Percentiles rank a stretch among this genome's conserved stretches.
These are phyloP conservation scores for Tetanocera ferruginea DNA, from an alignment of 2,888 invertebrate genomes.

Conservation along the genomic window DNA sequence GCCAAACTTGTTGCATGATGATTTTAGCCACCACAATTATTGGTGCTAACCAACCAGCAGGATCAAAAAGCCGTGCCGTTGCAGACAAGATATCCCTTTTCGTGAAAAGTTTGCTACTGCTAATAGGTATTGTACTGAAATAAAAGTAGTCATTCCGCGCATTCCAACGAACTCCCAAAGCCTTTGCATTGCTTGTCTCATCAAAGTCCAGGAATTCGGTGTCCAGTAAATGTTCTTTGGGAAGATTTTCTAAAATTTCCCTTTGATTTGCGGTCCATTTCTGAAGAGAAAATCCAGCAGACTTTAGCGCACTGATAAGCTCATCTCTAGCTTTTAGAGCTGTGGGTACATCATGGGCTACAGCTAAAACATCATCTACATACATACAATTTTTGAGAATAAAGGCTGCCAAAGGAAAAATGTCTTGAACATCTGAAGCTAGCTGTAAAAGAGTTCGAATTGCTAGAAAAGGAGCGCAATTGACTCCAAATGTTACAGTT, in stretches of 20 bases:
- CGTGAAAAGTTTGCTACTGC: neutral
- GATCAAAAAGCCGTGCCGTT: neutral
- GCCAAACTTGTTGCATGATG: too few species aligned
- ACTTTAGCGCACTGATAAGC: neutral
- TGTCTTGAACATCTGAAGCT: neutral
- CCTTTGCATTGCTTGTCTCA: neutral
- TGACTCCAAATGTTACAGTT: too few species aligned
- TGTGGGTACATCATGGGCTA: neutral
- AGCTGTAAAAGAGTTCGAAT: neutral
- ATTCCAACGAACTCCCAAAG: neutral
- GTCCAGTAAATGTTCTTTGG: neutral
- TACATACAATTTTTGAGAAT: neutral
- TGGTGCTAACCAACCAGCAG: too few species aligned
- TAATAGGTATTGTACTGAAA: neutral
- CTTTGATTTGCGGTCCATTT: conserved; percentile 15
- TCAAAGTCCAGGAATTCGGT: conserved; percentile 18
- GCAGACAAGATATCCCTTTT: neutral
- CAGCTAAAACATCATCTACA: neutral
- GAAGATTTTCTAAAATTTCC: neutral
- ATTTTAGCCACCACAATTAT: too few species aligned
- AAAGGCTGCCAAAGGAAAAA: neutral
- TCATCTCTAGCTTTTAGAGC: neutral
- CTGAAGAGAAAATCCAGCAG: neutral
- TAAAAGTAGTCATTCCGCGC: neutral
- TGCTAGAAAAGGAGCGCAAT: too few species aligned